phyloP scores from a whole-genome alignment of 2,797 vertebrate species.

The Lithobates sylvaticus region DNA sequence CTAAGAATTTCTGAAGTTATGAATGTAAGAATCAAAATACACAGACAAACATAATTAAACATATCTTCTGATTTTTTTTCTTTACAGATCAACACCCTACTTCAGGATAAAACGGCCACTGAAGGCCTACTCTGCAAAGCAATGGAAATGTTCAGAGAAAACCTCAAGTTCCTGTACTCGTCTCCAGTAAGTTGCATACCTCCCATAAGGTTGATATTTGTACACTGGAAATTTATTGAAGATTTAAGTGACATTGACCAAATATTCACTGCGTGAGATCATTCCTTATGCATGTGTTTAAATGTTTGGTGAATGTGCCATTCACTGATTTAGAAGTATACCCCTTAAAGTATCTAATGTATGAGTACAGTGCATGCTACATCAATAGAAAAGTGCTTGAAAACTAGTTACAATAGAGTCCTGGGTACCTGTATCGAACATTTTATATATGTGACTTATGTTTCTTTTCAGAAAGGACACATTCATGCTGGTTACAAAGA shows the following conservation, averaged over 20 bases:
- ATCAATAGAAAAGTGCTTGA: too few relatives aligned
- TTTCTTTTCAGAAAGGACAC: slow-evolving; percentile 74
- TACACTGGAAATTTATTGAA: too few relatives aligned
- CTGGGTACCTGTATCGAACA: too few relatives aligned
- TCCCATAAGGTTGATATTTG: not conserved
- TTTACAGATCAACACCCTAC: slow-evolving; percentile 91
- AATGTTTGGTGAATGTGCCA: not conserved
- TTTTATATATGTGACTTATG: not conserved
- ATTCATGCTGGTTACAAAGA: slow-evolving; percentile 90
- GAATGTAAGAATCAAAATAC: too few relatives aligned
- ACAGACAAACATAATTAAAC: not conserved
- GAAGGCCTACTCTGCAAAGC: slow-evolving; percentile 93
- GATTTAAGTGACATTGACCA: too few relatives aligned
- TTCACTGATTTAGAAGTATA: too few relatives aligned
- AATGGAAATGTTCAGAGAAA: slow-evolving; percentile 92
- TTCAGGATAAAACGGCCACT: slow-evolving; percentile 86
- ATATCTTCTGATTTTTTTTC: not conserved
- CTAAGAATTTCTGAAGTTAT: too few relatives aligned
- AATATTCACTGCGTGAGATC: too few relatives aligned
- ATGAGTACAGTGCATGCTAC: too few relatives aligned
- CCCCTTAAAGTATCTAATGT: too few relatives aligned
- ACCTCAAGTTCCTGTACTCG: slow-evolving; percentile 95
- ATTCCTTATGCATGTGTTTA: not conserved
- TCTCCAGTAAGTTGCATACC: slow-evolving; percentile 81
- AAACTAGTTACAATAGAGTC: too few relatives aligned